Conservation (phyloP, 2,888 invertebrate genomes). For the Phalera bucephala region DNA sequence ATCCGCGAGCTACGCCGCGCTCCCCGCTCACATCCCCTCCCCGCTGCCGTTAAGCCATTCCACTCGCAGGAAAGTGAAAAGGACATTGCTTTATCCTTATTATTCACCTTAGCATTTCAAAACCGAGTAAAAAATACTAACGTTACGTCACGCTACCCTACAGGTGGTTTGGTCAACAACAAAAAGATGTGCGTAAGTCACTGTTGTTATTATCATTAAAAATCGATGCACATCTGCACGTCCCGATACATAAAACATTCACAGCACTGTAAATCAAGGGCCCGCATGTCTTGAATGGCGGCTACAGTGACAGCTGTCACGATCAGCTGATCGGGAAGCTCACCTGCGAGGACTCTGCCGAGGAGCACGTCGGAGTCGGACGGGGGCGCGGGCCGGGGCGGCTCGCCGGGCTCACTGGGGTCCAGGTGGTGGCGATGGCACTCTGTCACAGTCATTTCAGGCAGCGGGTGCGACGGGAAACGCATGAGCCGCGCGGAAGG, state of each 20-base stretch:
- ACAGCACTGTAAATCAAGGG: conserved; percentile 34
- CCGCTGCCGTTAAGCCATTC: conserved; percentile 12
- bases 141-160: conserved; percentile 10
- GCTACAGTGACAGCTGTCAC: conserved; percentile 35
- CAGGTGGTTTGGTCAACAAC: conserved; percentile 4
- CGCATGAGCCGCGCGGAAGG: conserved; percentile 68
- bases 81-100: conserved; percentile 50
- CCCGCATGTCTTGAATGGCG: conserved; percentile 14
- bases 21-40: conserved; percentile 29
- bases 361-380: conserved; percentile 71
- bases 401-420: conserved; percentile 39
- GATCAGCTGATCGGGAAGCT: conserved; percentile 57
- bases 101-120: conserved; percentile 9
- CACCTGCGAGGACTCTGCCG: conserved; percentile 77
- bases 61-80: conserved; percentile 74
- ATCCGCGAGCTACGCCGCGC: conserved; percentile 50
- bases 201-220: conserved; percentile 8
- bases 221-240: not conserved
- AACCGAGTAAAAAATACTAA: conserved; percentile 14
- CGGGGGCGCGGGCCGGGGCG: conserved; percentile 40
- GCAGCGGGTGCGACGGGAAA: conserved; percentile 50
- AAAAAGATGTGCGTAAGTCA: conserved; percentile 11
- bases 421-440: conserved; percentile 54
- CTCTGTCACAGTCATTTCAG: conserved; percentile 77
- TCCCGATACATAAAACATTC: conserved; percentile 19